These are phyloP conservation scores for Ptyas mucosa DNA, from an alignment of 2,113 vertebrate species.

Conservation along the genomic window DNA sequence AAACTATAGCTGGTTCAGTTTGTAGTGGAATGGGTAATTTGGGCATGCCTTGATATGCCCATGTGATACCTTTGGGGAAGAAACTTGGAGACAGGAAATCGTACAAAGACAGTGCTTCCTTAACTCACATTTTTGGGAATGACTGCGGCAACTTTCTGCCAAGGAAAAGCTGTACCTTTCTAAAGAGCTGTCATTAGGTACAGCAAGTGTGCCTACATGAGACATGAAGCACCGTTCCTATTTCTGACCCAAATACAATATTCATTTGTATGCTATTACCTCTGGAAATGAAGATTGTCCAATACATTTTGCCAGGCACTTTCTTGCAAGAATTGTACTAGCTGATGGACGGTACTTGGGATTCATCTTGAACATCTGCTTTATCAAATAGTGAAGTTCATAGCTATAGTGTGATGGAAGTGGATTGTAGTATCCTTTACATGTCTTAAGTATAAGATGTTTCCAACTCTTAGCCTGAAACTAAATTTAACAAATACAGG, in stretches of 20 bases:
- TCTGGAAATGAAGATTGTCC: slow-evolving; percentile 67
- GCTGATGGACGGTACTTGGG: slow-evolving; percentile 85
- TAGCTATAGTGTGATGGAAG: slow-evolving; percentile 82
- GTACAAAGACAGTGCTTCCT: neutral
- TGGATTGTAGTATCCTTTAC: slow-evolving; percentile 80
- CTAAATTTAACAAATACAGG: slow-evolving; percentile 59
- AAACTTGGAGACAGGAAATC: neutral
- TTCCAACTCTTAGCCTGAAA: slow-evolving; percentile 94
- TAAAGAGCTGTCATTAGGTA: neutral
- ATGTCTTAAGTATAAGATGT: slow-evolving; percentile 90
- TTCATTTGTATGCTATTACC: slow-evolving; percentile 58
- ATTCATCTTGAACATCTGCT: slow-evolving; percentile 89
- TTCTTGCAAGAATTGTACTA: slow-evolving; percentile 81
- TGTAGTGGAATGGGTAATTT: neutral
- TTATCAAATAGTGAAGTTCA: slow-evolving; percentile 83
- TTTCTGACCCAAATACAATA: neutral
- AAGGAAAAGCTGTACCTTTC: neutral
- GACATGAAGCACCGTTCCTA: neutral
- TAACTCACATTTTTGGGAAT: neutral
- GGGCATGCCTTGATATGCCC: neutral
- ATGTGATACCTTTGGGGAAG: neutral
- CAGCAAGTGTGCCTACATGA: neutral
- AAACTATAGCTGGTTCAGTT: neutral
- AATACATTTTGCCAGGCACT: slow-evolving; percentile 69
- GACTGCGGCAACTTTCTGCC: neutral